Conservation (phyloP, 1,140 invertebrate genomes). For the Calephelis nemesis region DNA sequence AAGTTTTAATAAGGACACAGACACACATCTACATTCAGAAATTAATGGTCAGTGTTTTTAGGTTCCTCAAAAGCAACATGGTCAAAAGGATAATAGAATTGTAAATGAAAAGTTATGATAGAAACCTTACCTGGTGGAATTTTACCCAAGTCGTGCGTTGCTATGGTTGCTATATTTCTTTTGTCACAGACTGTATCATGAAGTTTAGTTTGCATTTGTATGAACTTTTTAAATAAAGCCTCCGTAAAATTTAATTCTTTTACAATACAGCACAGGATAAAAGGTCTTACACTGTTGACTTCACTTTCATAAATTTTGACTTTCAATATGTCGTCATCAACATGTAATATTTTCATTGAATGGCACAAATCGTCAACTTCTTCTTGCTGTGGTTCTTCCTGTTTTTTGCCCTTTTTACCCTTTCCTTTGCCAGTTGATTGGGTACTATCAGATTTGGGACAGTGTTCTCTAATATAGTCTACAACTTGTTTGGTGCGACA, state of each 20-base stretch:
- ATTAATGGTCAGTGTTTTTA: not conserved
- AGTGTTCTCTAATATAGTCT: slow-evolving; percentile 85
- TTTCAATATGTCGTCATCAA: slow-evolving; percentile 76
- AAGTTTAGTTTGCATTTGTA: slow-evolving; percentile 88
- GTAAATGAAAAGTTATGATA: no score
- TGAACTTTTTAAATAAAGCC: slow-evolving; percentile 87
- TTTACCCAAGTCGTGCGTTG: slow-evolving; percentile 88
- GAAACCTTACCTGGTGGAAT: slow-evolving; percentile 75
- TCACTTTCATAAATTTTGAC: slow-evolving; percentile 79
- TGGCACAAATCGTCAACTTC: slow-evolving; percentile 56
- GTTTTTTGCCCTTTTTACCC: slow-evolving; percentile 74
- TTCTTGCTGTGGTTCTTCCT: slow-evolving; percentile 53
- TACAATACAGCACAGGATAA: slow-evolving; percentile 87
- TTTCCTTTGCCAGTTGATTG: slow-evolving; percentile 67
- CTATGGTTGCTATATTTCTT: slow-evolving; percentile 87
- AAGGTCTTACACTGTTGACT: slow-evolving; percentile 82
- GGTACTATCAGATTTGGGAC: slow-evolving; percentile 66
- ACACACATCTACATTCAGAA: not conserved
- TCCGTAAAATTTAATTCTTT: slow-evolving; percentile 83
- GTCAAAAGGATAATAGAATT: no score
- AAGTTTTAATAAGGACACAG: no score
- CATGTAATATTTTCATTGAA: slow-evolving; percentile 79
- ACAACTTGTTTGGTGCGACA: slow-evolving; percentile 84
- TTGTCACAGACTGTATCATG: slow-evolving; percentile 90
- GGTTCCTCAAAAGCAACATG: not conserved